Evolutionary conservation across 1,140 invertebrate species (phyloP).

Genomic region (Bombus balteatus): DNA sequence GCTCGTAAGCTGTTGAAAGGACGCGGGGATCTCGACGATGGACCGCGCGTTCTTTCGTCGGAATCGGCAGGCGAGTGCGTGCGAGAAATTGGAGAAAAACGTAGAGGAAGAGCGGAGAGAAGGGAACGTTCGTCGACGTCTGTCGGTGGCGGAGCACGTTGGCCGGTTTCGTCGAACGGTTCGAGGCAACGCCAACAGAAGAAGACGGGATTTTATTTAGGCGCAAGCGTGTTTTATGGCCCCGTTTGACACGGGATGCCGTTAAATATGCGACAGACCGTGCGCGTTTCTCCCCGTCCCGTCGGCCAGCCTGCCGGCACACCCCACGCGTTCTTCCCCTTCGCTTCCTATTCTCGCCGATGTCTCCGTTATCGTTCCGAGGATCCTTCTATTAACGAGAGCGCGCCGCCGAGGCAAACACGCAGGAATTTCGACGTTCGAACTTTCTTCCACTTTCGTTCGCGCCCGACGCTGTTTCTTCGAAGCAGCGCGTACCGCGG

Average conservation of each 20-base stretch:
- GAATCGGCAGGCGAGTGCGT: too few species aligned
- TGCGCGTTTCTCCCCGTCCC: slow-evolving; percentile 44
- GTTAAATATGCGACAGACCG: slow-evolving; percentile 72
- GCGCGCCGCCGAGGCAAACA: background rate
- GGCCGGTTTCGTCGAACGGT: slow-evolving; percentile 53
- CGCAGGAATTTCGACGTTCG: background rate
- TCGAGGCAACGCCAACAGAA: background rate
- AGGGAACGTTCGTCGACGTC: background rate
- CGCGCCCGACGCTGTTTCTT: background rate
- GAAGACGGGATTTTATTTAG: slow-evolving; percentile 74
- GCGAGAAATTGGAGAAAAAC: background rate
- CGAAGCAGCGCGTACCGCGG: background rate
- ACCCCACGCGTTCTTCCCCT: background rate
- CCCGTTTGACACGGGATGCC: slow-evolving; percentile 65
- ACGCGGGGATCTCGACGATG: too few species aligned
- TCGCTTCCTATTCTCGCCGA: slow-evolving; percentile 6
- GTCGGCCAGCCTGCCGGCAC: background rate
- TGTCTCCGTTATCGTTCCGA: slow-evolving; percentile 19
- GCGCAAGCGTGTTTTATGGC: slow-evolving; percentile 77
- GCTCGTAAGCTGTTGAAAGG: too few species aligned
- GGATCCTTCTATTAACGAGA: background rate
- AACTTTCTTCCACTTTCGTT: background rate
- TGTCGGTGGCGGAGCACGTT: slow-evolving; percentile 43
- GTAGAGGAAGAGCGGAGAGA: too few species aligned
- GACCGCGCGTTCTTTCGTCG: background rate